Evolutionary conservation across 64 coral and sea anemone species (phyloP).

Genomic region (Montipora sp.): DNA sequence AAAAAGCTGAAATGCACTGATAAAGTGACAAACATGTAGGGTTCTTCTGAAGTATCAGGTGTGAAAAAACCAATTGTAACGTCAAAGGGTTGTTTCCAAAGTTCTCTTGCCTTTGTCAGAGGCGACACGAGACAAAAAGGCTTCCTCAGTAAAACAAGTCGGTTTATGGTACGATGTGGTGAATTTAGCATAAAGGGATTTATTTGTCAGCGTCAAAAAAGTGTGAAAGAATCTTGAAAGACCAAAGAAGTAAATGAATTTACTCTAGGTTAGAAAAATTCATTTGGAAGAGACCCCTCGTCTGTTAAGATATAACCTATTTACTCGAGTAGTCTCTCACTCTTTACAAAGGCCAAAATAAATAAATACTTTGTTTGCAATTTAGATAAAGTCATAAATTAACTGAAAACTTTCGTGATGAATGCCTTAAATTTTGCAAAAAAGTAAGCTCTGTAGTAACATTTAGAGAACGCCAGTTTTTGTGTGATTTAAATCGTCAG

Average conservation of each 20-base stretch:
- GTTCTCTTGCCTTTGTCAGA: background rate
- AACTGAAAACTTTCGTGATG: background rate
- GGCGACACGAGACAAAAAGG: background rate
- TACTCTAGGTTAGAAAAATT: background rate
- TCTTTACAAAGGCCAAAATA: slow-evolving; percentile 3
- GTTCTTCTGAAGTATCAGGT: background rate
- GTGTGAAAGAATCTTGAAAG: background rate
- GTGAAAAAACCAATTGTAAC: background rate
- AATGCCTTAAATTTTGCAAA: background rate
- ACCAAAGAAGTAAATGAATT: background rate
- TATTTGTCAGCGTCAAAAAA: too few species aligned
- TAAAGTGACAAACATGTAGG: background rate
- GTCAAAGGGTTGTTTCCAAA: background rate
- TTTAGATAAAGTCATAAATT: background rate
- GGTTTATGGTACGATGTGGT: background rate
- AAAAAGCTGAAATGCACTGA: background rate
- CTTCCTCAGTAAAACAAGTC: background rate
- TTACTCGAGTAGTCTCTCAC: background rate
- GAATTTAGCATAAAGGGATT: too few species aligned
- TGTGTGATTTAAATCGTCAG: too few species aligned
- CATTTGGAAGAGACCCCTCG: background rate
- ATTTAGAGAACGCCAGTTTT: too few species aligned
- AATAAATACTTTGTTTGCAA: background rate
- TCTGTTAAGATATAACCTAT: background rate
- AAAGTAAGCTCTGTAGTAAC: background rate